These are phyloP conservation scores for Diphyllodes magnificus DNA, from an alignment of 2,113 vertebrate species.

Conservation along the genomic window DNA sequence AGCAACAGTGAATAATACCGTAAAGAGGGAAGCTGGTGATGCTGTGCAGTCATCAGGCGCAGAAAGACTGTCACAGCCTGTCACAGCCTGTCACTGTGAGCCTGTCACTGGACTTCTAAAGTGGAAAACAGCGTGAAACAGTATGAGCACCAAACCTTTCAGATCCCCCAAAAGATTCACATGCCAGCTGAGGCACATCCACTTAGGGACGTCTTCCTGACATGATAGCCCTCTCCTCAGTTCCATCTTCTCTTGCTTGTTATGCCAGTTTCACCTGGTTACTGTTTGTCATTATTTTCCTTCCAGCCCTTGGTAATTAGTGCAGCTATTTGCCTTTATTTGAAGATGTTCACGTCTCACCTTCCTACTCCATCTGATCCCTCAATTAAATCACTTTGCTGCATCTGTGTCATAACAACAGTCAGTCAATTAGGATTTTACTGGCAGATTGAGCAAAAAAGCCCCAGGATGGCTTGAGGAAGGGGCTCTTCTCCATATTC, in stretches of 20 bases:
- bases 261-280: background rate
- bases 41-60: background rate
- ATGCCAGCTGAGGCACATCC: background rate
- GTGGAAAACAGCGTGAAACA: background rate
- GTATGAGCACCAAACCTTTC: background rate
- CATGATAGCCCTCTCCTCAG: background rate
- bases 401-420: background rate
- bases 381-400: background rate
- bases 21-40: background rate
- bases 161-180: background rate
- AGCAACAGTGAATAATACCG: constrained; percentile 9
- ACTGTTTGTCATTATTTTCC: background rate
- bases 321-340: background rate
- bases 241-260: background rate
- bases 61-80: background rate
- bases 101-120: background rate
- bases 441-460: background rate
- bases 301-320: background rate
- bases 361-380: background rate
- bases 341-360: background rate
- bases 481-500: background rate
- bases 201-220: background rate
- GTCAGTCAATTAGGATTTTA: background rate
- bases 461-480: background rate
- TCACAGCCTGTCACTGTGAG: background rate